A percentile compares a stretch with the other conserved stretches of the same genome.
Conservation (phyloP, 2,888 invertebrate genomes). For the Ceraclea dissimilis region DNA sequence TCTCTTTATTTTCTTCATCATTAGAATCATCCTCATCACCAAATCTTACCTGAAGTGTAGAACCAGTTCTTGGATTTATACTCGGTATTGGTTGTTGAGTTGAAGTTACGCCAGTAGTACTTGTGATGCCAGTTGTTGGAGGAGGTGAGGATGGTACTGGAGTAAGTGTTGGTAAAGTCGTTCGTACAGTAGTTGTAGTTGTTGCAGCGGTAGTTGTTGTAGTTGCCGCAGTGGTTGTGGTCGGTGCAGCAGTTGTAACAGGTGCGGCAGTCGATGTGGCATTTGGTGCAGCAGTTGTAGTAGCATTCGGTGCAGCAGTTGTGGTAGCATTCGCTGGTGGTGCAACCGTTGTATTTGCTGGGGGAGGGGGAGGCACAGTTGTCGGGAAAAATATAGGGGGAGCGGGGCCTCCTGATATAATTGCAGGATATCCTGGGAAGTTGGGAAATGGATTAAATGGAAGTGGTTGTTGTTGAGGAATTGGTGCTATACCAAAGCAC, state of each 20-base stretch:
- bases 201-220: constrained; percentile 16
- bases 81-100: constrained; percentile 19
- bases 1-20: constrained; percentile 26
- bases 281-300: constrained; percentile 11
- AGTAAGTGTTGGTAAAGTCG: constrained; percentile 22
- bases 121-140: constrained; percentile 17
- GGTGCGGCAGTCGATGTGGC: constrained; percentile 25
- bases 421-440: neutral
- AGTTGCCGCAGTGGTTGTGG: constrained; percentile 18
- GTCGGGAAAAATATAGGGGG: constrained; percentile 38
- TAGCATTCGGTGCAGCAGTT: constrained; percentile 18
- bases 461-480: constrained; percentile 30
- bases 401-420: constrained; percentile 37
- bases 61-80: constrained; percentile 43
- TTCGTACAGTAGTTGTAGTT: constrained; percentile 2
- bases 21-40: constrained; percentile 26
- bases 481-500: constrained; percentile 12
- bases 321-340: constrained; percentile 24
- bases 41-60: constrained; percentile 13
- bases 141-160: constrained; percentile 26
- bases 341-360: neutral
- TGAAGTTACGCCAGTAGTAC: constrained; percentile 21
- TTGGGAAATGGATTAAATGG: constrained; percentile 28
- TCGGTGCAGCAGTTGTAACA: constrained; percentile 26
- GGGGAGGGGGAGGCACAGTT: neutral